These are phyloP conservation scores for Centruroides vittatus DNA, from an alignment of 1,140 invertebrate species.

Conservation along the genomic window DNA sequence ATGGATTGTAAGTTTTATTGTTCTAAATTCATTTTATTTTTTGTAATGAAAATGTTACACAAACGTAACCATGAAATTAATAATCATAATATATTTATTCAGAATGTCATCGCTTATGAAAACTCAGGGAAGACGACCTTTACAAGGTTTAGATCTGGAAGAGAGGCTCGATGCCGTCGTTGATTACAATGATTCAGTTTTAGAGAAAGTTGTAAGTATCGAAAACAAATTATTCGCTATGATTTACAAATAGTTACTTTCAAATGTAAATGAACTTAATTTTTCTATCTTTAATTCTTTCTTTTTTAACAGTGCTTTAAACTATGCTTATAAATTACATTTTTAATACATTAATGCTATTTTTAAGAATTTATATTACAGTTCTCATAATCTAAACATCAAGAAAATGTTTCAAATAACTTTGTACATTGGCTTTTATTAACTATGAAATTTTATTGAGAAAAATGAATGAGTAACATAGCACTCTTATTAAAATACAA, in stretches of 20 bases:
- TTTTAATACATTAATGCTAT: no score
- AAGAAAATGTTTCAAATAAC: no score
- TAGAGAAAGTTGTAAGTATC: slow-evolving; percentile 55
- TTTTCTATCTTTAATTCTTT: background rate
- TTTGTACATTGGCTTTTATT: no score
- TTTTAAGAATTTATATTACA: no score
- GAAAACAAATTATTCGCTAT: background rate
- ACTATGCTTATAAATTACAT: no score
- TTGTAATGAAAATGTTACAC: background rate
- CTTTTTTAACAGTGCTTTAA: no score
- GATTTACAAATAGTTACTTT: background rate
- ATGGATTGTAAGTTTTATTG: slow-evolving; percentile 32
- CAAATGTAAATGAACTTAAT: background rate
- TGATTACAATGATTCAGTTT: slow-evolving; percentile 60
- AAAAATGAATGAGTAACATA: no score
- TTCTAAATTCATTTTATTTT: slow-evolving; percentile 1
- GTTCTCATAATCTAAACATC: no score
- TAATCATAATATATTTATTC: slow-evolving; percentile 12
- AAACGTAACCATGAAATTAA: background rate
- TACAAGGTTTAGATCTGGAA: slow-evolving; percentile 37
- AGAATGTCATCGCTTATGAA: slow-evolving; percentile 39
- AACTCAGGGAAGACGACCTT: slow-evolving; percentile 39
- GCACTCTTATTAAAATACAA: no score
- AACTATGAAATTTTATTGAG: no score
- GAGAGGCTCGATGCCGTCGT: slow-evolving; percentile 57